Conservation (phyloP, 2,113 vertebrate species). For the Chrysochloris asiatica region DNA sequence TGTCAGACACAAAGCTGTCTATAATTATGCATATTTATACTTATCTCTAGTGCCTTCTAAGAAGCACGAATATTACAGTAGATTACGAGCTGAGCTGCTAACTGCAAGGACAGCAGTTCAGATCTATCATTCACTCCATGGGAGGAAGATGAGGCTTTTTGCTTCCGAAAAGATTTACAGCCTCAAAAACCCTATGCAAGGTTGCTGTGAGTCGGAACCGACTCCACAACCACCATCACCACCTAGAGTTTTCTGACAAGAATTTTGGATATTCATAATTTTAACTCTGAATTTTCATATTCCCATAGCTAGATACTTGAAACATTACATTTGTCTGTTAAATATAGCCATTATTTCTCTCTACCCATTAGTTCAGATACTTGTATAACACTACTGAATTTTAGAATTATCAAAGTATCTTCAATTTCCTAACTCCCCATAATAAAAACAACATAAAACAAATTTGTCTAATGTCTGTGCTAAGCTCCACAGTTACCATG, state of each 20-base stretch:
- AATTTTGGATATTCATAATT: not conserved
- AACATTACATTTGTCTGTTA: conserved; percentile 30
- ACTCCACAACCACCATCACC: too few species aligned
- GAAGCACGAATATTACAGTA: too few species aligned
- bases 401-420: conserved; percentile 10
- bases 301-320: not conserved
- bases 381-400: conserved; percentile 6
- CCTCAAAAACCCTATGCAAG: too few species aligned
- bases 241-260: too few species aligned
- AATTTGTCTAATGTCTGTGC: not conserved
- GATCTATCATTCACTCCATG: too few species aligned
- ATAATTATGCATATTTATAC: not conserved
- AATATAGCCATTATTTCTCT: not conserved
- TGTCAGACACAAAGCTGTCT: conserved; percentile 2
- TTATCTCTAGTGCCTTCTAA: conserved; percentile 2
- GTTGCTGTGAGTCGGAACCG: too few species aligned
- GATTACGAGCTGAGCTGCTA: too few species aligned
- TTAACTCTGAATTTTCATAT: conserved; percentile 33
- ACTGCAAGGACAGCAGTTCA: too few species aligned
- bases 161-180: too few species aligned
- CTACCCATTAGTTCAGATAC: not conserved
- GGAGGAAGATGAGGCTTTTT: too few species aligned
- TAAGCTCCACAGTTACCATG: not conserved
- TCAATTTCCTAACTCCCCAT: conserved; percentile 13
- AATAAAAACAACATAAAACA: conserved; percentile 4